These are phyloP conservation scores for Cyanistes caeruleus DNA, from an alignment of 2,113 vertebrate species.

Conservation along the genomic window DNA sequence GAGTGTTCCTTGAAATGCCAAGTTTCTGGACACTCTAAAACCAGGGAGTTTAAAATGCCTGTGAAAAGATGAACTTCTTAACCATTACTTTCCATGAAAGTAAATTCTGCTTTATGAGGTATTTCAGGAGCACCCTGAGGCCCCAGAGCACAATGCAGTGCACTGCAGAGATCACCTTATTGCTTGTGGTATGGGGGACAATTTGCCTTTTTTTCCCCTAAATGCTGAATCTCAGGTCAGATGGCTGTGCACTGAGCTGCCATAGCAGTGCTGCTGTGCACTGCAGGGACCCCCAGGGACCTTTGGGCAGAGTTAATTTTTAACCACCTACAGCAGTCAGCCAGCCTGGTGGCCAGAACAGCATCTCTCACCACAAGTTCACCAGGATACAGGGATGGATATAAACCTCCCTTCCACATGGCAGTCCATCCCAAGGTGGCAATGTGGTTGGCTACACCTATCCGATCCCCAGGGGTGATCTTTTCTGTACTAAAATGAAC, in stretches of 20 bases:
- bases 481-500: neutral
- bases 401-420: neutral
- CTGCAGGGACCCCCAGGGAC: neutral
- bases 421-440: neutral
- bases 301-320: neutral
- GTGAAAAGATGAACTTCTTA: neutral
- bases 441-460: neutral
- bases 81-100: neutral
- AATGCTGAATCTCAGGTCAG: neutral
- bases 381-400: neutral
- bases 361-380: neutral
- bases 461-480: accelerated
- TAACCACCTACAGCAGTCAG: neutral
- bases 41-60: neutral
- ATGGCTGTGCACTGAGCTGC: neutral
- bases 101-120: neutral
- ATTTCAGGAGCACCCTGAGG: neutral
- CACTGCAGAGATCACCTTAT: neutral
- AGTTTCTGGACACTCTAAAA: neutral
- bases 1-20: conserved; percentile 41
- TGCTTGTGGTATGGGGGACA: neutral
- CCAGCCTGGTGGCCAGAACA: neutral
- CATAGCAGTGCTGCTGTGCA: neutral
- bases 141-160: neutral
- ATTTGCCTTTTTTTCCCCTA: neutral